phyloP scores from a whole-genome alignment of 1,140 invertebrate species.

The Nixonia krombeini region DNA sequence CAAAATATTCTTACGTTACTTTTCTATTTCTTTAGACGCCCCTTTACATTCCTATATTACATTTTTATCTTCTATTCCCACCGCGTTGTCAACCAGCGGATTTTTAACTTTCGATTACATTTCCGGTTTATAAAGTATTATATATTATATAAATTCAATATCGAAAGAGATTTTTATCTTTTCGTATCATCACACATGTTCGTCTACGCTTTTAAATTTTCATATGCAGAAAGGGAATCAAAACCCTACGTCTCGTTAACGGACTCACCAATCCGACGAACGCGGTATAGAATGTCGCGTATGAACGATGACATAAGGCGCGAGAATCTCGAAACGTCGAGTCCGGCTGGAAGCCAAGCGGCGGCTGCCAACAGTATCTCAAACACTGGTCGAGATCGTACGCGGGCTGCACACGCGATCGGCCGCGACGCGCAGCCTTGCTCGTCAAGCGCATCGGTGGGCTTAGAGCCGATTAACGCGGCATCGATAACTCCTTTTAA shows the following conservation, averaged over 20 bases:
- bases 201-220: slow-evolving; percentile 6
- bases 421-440: background rate
- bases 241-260: too few relatives aligned
- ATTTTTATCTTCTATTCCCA: background rate
- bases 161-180: too few relatives aligned
- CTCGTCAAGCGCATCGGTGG: background rate
- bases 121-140: too few relatives aligned
- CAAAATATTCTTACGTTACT: background rate
- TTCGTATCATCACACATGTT: background rate
- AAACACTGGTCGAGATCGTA: slow-evolving; percentile 18
- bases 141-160: background rate
- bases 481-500: slow-evolving; percentile 18
- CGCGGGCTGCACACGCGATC: background rate
- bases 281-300: slow-evolving; percentile 28
- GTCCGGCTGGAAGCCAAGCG: slow-evolving; percentile 3
- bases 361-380: background rate
- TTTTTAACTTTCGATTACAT: too few relatives aligned
- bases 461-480: slow-evolving; percentile 29
- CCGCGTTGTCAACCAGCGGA: too few relatives aligned
- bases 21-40: background rate
- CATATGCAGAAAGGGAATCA: slow-evolving; percentile 16
- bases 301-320: slow-evolving; percentile 39
- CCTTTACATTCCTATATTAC: background rate
- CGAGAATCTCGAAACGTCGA: slow-evolving; percentile 9
- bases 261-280: slow-evolving; percentile 33